phyloP scores from a whole-genome alignment of 2,888 invertebrate species.

The Mythimna loreyi region DNA sequence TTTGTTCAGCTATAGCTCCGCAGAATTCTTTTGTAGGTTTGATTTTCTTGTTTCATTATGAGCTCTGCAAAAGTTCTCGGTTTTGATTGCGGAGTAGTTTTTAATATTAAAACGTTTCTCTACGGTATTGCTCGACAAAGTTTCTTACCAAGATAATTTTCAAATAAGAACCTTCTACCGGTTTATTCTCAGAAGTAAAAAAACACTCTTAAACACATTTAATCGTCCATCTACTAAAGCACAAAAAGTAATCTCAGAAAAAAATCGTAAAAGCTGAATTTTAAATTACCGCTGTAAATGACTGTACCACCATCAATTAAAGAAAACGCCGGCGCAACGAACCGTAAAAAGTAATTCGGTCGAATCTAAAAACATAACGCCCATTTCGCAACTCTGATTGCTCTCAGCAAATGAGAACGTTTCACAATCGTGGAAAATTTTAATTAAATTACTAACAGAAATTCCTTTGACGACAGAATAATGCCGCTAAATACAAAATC shows the following conservation, averaged over 20 bases:
- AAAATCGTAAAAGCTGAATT: constrained; percentile 45
- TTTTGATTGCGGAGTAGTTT: constrained; percentile 55
- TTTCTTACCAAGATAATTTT: constrained; percentile 16
- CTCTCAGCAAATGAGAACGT: constrained; percentile 78
- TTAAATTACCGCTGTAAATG: constrained; percentile 52
- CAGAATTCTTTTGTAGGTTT: constrained; percentile 78
- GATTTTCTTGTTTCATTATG: constrained; percentile 72
- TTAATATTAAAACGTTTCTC: constrained; percentile 44
- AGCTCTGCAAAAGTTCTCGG: constrained; percentile 48
- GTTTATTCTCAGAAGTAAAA: not conserved
- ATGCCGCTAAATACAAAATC: constrained; percentile 84
- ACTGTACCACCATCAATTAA: constrained; percentile 62
- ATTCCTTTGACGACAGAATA: constrained; percentile 78
- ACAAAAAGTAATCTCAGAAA: constrained; percentile 34
- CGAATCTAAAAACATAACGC: constrained; percentile 72
- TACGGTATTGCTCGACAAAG: constrained; percentile 10
- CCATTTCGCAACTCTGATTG: constrained; percentile 78
- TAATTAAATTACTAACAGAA: constrained; percentile 80
- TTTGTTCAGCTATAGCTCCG: constrained; percentile 81
- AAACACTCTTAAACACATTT: not conserved
- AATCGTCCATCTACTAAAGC: constrained; percentile 7
- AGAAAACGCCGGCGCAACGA: constrained; percentile 50
- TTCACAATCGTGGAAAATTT: constrained; percentile 74
- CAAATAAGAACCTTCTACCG: not conserved
- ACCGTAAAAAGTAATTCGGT: constrained; percentile 66